Evolutionary conservation across 2,113 vertebrate genomes (phyloP).

Genomic region (Peromyscus maniculatus): DNA sequence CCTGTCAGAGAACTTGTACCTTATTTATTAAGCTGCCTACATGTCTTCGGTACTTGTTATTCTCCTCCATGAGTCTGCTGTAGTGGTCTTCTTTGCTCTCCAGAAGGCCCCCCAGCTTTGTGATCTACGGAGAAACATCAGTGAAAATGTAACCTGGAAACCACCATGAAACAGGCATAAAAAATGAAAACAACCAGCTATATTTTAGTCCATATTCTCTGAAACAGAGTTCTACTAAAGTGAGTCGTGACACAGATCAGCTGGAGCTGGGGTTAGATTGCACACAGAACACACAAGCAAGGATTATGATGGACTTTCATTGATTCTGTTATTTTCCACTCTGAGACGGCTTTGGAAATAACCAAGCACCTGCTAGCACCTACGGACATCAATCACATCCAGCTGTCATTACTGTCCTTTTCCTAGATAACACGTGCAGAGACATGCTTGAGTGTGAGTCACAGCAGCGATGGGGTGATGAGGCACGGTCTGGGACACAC

Average conservation of each 20-base stretch:
- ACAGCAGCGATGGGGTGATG: neutral
- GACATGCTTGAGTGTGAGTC: neutral
- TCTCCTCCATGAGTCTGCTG: slow-evolving; percentile 75
- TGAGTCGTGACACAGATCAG: neutral
- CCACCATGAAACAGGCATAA: neutral
- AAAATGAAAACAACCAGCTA: neutral
- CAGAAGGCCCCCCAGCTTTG: slow-evolving; percentile 73
- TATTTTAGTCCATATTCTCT: neutral
- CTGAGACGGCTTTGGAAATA: neutral
- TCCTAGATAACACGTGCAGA: neutral
- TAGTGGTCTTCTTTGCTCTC: slow-evolving; percentile 75
- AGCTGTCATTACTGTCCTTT: neutral
- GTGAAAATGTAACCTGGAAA: slow-evolving; percentile 59
- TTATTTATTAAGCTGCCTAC: slow-evolving; percentile 77
- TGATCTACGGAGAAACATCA: slow-evolving; percentile 74
- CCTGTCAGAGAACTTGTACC: slow-evolving; percentile 64
- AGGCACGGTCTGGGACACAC: neutral
- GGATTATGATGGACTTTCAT: neutral
- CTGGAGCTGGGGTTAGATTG: neutral
- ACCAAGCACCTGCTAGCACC: neutral
- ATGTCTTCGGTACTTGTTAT: slow-evolving; percentile 72
- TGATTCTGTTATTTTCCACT: slow-evolving; percentile 12
- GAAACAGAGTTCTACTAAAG: neutral
- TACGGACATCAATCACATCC: neutral
- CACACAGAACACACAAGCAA: neutral